These are phyloP conservation scores for Pandion haliaetus DNA, from an alignment of 2,113 vertebrate species.

Conservation along the genomic window DNA sequence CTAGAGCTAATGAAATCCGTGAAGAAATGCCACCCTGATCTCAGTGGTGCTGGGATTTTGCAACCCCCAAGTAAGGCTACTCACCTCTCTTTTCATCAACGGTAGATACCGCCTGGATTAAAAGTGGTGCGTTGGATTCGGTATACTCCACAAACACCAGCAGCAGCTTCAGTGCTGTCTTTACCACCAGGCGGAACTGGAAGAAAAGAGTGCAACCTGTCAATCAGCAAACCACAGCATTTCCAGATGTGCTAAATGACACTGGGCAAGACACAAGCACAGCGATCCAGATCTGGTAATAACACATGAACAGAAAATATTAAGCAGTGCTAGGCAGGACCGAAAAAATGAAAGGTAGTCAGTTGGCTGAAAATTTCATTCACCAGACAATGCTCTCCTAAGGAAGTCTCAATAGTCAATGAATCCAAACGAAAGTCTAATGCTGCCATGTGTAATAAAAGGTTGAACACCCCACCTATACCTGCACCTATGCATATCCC, in stretches of 20 bases:
- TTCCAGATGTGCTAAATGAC: neutral
- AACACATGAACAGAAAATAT: neutral
- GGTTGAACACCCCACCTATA: neutral
- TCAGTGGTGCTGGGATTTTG: neutral
- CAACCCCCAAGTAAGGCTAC: neutral
- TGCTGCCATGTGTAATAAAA: neutral
- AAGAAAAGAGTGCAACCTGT: neutral
- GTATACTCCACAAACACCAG: conserved; percentile 97
- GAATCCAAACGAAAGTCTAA: neutral
- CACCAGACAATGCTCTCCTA: neutral
- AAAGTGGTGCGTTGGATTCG: conserved; percentile 82
- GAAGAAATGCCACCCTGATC: neutral
- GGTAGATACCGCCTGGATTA: conserved; percentile 81
- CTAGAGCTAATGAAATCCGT: neutral
- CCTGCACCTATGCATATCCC: neutral
- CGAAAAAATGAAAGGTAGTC: neutral
- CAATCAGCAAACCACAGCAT: neutral
- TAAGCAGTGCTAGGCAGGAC: neutral
- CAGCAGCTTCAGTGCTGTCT: conserved; percentile 93
- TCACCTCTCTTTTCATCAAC: conserved; percentile 88
- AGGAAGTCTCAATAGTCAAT: neutral
- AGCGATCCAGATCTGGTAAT: neutral
- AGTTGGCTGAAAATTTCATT: neutral
- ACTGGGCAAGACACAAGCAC: neutral
- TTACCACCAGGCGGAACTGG: conserved; percentile 95